These are phyloP conservation scores for Pimpla rufipes DNA, from an alignment of 2,888 invertebrate species.

Conservation along the genomic window DNA sequence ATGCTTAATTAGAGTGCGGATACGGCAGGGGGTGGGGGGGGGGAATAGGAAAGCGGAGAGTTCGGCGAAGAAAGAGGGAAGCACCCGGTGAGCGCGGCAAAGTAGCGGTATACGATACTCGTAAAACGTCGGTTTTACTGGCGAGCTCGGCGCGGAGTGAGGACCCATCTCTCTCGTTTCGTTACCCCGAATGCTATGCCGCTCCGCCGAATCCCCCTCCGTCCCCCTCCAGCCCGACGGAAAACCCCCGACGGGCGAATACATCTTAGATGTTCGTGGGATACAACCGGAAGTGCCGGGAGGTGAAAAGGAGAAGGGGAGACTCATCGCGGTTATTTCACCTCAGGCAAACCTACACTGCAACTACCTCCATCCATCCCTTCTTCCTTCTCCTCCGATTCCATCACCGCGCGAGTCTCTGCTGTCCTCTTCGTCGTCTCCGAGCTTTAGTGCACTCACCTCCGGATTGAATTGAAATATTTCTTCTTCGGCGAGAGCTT, in stretches of 20 bases:
- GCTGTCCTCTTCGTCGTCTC: slow-evolving; percentile 11
- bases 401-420: slow-evolving; percentile 29
- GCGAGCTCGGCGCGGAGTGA: slow-evolving; percentile 45
- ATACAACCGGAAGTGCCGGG: slow-evolving; percentile 66
- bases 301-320: slow-evolving; percentile 53
- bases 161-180: slow-evolving; percentile 56
- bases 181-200: slow-evolving; percentile 49
- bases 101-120: slow-evolving; percentile 78
- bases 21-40: slow-evolving; percentile 1
- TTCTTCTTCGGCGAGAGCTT: slow-evolving; percentile 63
- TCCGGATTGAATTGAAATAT: slow-evolving; percentile 77
- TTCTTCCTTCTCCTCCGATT: slow-evolving; percentile 40
- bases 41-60: slow-evolving; percentile 40
- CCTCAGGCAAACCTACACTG: slow-evolving; percentile 42
- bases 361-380: slow-evolving; percentile 49
- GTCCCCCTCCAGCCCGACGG: not conserved
- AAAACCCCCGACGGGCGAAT: slow-evolving; percentile 29
- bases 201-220: slow-evolving; percentile 35
- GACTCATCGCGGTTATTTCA: slow-evolving; percentile 67
- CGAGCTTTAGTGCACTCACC: slow-evolving; percentile 69
- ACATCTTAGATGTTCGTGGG: slow-evolving; percentile 42
- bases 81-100: slow-evolving; percentile 67
- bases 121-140: slow-evolving; percentile 78
- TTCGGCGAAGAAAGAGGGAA: slow-evolving; percentile 58
- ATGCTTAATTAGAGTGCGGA: slow-evolving; percentile 79